Percentiles rank a stretch among this genome's conserved stretches.
Evolutionary conservation across 1,140 invertebrate genomes (phyloP).

Genomic region (Pseudomyrmex pallidus): DNA sequence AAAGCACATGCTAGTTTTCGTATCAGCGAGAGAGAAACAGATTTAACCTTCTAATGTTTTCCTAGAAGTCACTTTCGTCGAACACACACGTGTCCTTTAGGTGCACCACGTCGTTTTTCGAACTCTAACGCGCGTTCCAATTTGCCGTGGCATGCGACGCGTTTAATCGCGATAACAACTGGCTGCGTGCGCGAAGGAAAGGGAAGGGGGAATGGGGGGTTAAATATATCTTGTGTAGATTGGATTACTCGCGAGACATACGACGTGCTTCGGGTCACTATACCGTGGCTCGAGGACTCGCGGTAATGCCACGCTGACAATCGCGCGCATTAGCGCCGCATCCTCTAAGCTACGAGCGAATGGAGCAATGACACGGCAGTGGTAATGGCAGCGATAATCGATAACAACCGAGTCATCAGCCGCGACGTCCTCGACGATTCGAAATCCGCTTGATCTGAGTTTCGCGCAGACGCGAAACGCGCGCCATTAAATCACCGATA

Average conservation of each 20-base stretch:
- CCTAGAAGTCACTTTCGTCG: background rate
- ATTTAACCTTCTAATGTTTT: background rate
- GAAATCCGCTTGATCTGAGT: constrained; percentile 19
- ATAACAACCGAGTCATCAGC: constrained; percentile 28
- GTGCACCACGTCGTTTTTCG: background rate
- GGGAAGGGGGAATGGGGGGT: background rate
- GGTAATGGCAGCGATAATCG: constrained; percentile 56
- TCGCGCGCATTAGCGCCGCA: constrained; percentile 71
- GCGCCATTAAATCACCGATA: constrained; percentile 48
- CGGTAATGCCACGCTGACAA: constrained; percentile 67
- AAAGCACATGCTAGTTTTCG: background rate
- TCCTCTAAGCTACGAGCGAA: constrained; percentile 61
- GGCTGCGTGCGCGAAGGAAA: background rate
- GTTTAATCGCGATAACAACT: constrained; percentile 28
- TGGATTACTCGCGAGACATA: constrained; percentile 56
- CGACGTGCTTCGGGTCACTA: constrained; percentile 25
- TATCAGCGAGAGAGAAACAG: background rate
- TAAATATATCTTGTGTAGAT: constrained; percentile 62
- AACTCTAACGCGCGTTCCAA: constrained; percentile 19
- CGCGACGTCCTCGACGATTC: background rate
- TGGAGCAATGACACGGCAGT: constrained; percentile 54
- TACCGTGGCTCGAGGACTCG: constrained; percentile 51
- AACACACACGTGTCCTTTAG: background rate
- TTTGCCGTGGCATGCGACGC: background rate
- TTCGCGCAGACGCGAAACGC: constrained; percentile 10